These are phyloP conservation scores for Acinonyx jubatus DNA, from an alignment of 2,113 vertebrate species.

Conservation along the genomic window DNA sequence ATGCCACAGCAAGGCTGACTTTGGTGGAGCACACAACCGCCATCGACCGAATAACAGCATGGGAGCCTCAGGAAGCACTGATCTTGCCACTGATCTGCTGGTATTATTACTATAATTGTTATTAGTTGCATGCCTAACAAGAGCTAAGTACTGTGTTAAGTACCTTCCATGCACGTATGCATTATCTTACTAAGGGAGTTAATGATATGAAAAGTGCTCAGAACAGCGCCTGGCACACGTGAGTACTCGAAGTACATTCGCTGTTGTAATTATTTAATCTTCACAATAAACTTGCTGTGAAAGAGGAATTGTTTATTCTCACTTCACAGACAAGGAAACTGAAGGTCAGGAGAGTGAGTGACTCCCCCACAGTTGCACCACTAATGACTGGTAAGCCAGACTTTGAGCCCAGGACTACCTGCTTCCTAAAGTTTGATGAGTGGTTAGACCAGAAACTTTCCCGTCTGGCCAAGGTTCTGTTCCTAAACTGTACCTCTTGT, in stretches of 20 bases:
- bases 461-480: background rate
- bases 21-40: background rate
- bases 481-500: background rate
- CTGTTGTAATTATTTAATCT: background rate
- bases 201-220: background rate
- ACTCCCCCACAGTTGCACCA: background rate
- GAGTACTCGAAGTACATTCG: background rate
- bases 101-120: background rate
- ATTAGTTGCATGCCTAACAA: background rate
- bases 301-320: background rate
- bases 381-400: background rate
- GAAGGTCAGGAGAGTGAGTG: background rate
- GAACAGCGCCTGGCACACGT: background rate
- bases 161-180: background rate
- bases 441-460: background rate
- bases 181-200: background rate
- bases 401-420: background rate
- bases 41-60: background rate
- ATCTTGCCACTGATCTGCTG: background rate
- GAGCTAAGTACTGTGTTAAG: background rate
- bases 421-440: background rate
- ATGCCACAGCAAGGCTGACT: background rate
- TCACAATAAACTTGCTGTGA: background rate
- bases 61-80: background rate
- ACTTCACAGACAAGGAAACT: background rate